Conservation (phyloP, 2,113 vertebrate species). For the Hydrochoerus hydrochaeris region DNA sequence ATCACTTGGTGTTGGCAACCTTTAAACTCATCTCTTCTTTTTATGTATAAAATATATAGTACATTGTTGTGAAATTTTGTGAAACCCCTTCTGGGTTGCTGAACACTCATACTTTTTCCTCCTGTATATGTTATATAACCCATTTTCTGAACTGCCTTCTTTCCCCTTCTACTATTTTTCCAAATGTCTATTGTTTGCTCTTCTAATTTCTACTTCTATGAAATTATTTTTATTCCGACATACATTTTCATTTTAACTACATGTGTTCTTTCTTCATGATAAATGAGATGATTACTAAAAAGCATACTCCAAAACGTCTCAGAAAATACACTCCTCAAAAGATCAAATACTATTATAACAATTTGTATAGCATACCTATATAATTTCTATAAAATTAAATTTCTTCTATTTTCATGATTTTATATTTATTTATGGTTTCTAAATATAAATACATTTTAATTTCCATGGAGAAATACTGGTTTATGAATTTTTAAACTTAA, state of each 20-base stretch:
- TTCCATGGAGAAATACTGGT: not conserved
- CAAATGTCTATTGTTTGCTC: not conserved
- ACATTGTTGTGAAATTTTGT: not conserved
- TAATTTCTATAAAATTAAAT: not conserved
- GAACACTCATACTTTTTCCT: not conserved
- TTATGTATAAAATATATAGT: not conserved
- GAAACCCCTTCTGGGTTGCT: not conserved
- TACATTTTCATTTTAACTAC: constrained; percentile 37
- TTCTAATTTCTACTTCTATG: not conserved
- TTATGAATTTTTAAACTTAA: not conserved
- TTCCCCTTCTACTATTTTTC: too few relatives aligned
- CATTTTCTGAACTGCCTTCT: not conserved
- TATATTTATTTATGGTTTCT: constrained; percentile 1
- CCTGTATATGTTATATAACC: not conserved
- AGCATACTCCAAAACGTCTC: not conserved
- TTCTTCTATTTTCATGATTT: not conserved
- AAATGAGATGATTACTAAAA: not conserved
- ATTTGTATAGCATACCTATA: not conserved
- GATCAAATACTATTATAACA: not conserved
- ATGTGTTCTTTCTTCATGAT: not conserved
- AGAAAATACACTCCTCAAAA: not conserved
- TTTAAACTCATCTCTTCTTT: not conserved
- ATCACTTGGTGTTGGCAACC: not conserved
- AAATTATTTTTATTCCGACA: not conserved
- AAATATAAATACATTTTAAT: constrained; percentile 13